Evolutionary conservation across 2,797 vertebrate genomes (phyloP).

Genomic region (Coregonus sp.): DNA sequence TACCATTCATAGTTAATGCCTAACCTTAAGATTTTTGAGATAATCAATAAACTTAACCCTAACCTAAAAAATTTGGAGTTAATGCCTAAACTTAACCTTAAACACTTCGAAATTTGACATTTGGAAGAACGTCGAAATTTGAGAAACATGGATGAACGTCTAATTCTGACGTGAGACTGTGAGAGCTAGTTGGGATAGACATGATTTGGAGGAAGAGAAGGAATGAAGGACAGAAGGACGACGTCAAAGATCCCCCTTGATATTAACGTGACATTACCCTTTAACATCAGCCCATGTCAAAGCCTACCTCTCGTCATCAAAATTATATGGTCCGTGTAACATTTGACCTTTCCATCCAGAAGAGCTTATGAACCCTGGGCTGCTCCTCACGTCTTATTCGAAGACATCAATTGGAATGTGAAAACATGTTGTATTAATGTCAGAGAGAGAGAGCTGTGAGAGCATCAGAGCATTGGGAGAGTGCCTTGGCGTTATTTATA

Average conservation of each 20-base stretch:
- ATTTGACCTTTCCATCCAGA: conserved; percentile 48
- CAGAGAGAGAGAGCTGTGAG: conserved; percentile 32
- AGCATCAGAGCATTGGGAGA: conserved; percentile 29
- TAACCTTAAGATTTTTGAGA: too few species aligned
- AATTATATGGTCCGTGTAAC: background rate
- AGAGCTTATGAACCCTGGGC: conserved; percentile 63
- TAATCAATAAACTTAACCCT: too few species aligned
- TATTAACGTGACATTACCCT: background rate
- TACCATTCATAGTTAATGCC: too few species aligned
- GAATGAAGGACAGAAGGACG: conserved; percentile 47
- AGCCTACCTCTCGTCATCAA: too few species aligned
- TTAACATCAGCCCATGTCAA: background rate
- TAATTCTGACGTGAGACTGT: background rate
- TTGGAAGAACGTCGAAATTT: too few species aligned
- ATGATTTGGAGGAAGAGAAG: conserved; percentile 6
- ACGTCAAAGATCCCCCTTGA: conserved; percentile 32
- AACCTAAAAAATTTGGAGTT: too few species aligned
- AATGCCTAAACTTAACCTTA: too few species aligned
- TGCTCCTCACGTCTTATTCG: conserved; percentile 48
- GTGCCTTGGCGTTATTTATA: conserved; percentile 42
- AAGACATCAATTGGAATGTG: conserved; percentile 34
- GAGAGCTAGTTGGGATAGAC: background rate
- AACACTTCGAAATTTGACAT: too few species aligned
- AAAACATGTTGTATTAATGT: conserved; percentile 39
- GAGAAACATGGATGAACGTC: too few species aligned